Evolutionary conservation across 2,888 invertebrate genomes (phyloP).

Genomic region (Phanerotoma sp.): DNA sequence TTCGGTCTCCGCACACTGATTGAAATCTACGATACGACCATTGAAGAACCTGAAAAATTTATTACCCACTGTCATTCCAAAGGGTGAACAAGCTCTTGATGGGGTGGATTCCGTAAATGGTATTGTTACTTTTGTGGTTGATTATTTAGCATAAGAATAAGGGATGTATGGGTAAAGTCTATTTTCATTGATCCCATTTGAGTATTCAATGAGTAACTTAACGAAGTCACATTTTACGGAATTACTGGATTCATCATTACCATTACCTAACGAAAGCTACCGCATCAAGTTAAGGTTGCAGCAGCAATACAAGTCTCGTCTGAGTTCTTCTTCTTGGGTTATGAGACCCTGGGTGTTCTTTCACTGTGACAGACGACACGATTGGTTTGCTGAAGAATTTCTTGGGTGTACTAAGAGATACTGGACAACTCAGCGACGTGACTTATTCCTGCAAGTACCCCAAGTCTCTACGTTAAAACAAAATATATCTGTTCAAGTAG

Average conservation of each 20-base stretch:
- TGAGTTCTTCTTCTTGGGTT: not conserved
- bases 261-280: conserved; percentile 4
- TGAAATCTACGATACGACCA: conserved; percentile 7
- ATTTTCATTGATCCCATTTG: not conserved
- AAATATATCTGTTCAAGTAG: not conserved
- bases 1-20: not conserved
- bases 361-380: conserved; percentile 10
- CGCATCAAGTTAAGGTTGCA: too few species aligned
- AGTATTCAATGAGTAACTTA: conserved; percentile 1
- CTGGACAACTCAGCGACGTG: not conserved
- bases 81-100: conserved; percentile 8
- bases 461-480: not conserved
- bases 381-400: not conserved
- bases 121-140: not conserved
- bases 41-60: not conserved
- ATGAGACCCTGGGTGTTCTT: conserved; percentile 14
- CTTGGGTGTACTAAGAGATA: not conserved
- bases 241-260: conserved; percentile 8
- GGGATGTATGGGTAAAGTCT: not conserved
- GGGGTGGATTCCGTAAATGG: conserved; percentile 9
- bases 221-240: conserved; percentile 14
- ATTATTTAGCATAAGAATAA: not conserved
- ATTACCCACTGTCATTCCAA: not conserved
- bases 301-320: not conserved
- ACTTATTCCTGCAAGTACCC: not conserved